Percentiles rank a stretch among this genome's conserved stretches.
Conservation (phyloP, 1,140 invertebrate genomes). For the Phocides pigmalion region DNA sequence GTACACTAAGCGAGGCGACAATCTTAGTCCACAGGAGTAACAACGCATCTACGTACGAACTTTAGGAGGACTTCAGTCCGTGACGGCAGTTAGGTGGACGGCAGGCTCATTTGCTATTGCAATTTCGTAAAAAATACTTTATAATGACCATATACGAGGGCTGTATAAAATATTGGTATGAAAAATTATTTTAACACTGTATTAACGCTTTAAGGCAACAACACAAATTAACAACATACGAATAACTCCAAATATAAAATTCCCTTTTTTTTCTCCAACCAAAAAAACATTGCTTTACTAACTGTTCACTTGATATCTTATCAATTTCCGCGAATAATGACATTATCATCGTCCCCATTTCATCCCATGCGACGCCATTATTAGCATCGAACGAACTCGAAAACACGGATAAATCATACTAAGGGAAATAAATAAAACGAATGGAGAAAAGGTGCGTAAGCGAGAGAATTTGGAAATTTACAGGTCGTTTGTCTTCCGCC, state of each 20-base stretch:
- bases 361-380: conserved; percentile 26
- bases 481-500: conserved; percentile 30
- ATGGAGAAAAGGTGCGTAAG: conserved; percentile 30
- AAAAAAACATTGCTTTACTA: background rate
- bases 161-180: too few species aligned
- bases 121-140: too few species aligned
- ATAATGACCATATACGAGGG: too few species aligned
- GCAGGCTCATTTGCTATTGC: too few species aligned
- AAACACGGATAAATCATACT: conserved; percentile 33
- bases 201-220: too few species aligned
- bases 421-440: conserved; percentile 34
- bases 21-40: too few species aligned
- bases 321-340: conserved; percentile 33
- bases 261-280: background rate
- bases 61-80: too few species aligned
- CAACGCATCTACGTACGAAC: too few species aligned
- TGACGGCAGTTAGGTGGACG: too few species aligned
- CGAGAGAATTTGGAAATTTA: conserved; percentile 30
- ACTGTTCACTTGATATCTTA: conserved; percentile 26
- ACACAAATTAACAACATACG: background rate
- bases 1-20: too few species aligned
- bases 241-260: background rate
- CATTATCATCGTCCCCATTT: conserved; percentile 27
- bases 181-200: too few species aligned
- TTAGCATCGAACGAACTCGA: conserved; percentile 33